Evolutionary conservation across 1,140 invertebrate species (phyloP), one percentile per base, ranked within the genome.

Genomic region (Acromyrmex echinatior): DNA sequence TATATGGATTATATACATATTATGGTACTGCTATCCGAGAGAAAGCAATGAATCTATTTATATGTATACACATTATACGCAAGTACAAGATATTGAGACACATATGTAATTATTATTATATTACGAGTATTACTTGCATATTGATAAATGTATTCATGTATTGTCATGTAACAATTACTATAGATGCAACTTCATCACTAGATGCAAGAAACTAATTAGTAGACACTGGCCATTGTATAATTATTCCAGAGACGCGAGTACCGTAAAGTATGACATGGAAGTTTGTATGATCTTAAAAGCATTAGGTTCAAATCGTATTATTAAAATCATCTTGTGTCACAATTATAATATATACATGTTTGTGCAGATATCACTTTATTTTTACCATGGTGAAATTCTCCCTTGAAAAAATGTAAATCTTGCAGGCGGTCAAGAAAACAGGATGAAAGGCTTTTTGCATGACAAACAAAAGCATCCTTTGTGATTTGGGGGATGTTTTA

Each of bases 221-320:
- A 25, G n/a, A 60, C 1, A 58, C 14, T 63, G 25, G 16, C 5
- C 9, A n/a, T 31, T 31, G 49, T 4, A 9, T 74, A 45, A 74
- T 74, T 31, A 79, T 14, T 79, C 58, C 16, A 79, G 1, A 49
- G 76, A 49, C 9, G 76, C 14, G 18, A 79, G 60, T 9, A 79
- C 76, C 39, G 60, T 79, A 65, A 79, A 79, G 39, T 79, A 79
- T 31, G 76, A 79, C 76, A 79, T 79, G 12, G 76, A 79, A 14
- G 76, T 79, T 65, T 79, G 76, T 25, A 79, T 0, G 5, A 80
- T 21, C 78, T 79, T 79, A 31, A 51, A 79, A 65, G 16, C 9
- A 53, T 6, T 21, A n/a, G 39, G 10, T 58, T 58, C 3, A 51
- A 16, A 14, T 7, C 5, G 16, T 62, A 16, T 66, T 10, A 79